These are phyloP conservation scores for Ptyas mucosa DNA, from an alignment of 2,113 vertebrate species.

Conservation along the genomic window DNA sequence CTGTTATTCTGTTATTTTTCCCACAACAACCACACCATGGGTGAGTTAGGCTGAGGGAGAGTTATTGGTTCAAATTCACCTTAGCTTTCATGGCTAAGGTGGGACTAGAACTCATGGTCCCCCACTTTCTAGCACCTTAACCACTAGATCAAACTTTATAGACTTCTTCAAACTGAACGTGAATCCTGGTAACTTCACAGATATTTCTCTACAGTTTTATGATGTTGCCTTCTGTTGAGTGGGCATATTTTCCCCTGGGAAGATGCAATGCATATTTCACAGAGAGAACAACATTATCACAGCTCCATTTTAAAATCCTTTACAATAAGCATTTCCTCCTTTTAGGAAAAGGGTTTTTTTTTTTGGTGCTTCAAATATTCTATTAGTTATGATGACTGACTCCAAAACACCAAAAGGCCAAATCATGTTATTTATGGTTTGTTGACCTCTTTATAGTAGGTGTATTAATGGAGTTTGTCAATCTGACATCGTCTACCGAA, in stretches of 20 bases:
- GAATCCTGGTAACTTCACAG: background rate
- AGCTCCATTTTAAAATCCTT: background rate
- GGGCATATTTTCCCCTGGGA: background rate
- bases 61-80: background rate
- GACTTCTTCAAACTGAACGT: background rate
- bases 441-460: slow-evolving; percentile 46
- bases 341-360: background rate
- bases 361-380: background rate
- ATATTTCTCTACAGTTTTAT: background rate
- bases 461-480: slow-evolving; percentile 20
- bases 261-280: background rate
- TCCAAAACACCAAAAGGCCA: slow-evolving; percentile 1
- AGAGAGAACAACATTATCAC: background rate
- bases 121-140: background rate
- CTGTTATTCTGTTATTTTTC: no score
- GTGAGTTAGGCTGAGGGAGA: background rate
- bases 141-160: background rate
- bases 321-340: background rate
- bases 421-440: slow-evolving; percentile 37
- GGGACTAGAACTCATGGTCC: background rate
- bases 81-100: background rate
- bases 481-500: slow-evolving; percentile 41
- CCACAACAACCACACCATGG: background rate
- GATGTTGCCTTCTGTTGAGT: background rate
- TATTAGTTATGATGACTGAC: background rate